Conservation (phyloP, 2,888 invertebrate genomes). For the Lacanobia oleracea region DNA sequence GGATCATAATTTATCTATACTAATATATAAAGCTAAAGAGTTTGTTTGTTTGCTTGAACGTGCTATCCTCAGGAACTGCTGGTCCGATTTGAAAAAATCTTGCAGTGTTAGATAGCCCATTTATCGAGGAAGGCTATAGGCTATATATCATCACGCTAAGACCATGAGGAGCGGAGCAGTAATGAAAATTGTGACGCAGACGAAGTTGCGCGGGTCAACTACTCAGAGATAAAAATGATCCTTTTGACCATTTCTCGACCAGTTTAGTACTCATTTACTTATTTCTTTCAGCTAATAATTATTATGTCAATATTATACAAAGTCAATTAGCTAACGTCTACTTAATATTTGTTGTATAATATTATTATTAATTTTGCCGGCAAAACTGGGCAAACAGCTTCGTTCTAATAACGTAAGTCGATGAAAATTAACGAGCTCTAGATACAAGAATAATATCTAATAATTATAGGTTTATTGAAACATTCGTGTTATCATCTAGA, state of each 20-base stretch:
- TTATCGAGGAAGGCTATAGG: too few species aligned
- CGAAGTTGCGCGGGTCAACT: too few species aligned
- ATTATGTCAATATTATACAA: constrained; percentile 25
- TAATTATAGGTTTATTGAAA: constrained; percentile 12
- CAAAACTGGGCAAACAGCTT: constrained; percentile 21
- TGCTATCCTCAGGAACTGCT: too few species aligned
- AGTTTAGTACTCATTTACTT: background rate
- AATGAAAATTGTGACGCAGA: too few species aligned
- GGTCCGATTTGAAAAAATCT: too few species aligned
- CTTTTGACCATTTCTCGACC: background rate
- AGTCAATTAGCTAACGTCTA: constrained; percentile 38
- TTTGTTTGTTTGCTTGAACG: too few species aligned
- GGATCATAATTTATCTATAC: too few species aligned
- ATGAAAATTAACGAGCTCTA: constrained; percentile 25
- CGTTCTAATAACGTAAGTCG: constrained; percentile 11
- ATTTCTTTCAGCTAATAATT: constrained; percentile 39
- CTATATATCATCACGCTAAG: too few species aligned
- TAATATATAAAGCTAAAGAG: too few species aligned
- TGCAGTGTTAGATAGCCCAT: too few species aligned
- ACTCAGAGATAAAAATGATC: background rate
- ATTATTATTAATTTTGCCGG: constrained; percentile 26
- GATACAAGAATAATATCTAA: constrained; percentile 12
- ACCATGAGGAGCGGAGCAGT: too few species aligned
- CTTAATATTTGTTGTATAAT: constrained; percentile 38
- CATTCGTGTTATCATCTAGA: background rate